Percentiles rank a stretch among this genome's conserved stretches.
Evolutionary conservation across 2,888 invertebrate genomes (phyloP).

Genomic region (Sphinx pinastri): DNA sequence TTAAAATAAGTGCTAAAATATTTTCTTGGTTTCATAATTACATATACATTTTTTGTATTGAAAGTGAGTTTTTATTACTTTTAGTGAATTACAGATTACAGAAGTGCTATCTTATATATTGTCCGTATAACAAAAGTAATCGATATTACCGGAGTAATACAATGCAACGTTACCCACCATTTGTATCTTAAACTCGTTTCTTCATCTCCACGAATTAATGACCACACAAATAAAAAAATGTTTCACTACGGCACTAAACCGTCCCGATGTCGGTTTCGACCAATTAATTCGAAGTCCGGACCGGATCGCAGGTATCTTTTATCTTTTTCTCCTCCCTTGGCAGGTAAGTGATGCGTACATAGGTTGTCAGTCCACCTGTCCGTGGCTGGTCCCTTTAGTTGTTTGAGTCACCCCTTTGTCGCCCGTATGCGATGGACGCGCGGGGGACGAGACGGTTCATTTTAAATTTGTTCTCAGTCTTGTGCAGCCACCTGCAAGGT

Average conservation of each 20-base stretch:
- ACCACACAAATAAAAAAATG: constrained; percentile 31
- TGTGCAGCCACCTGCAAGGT: constrained; percentile 73
- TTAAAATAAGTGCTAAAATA: too few relatives aligned
- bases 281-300: constrained; percentile 67
- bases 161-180: constrained; percentile 11
- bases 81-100: background rate
- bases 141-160: background rate
- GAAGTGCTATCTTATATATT: background rate
- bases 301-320: constrained; percentile 72
- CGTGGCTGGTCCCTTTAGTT: constrained; percentile 51
- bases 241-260: constrained; percentile 30
- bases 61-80: background rate
- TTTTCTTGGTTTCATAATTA: too few relatives aligned
- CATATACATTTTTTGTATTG: background rate
- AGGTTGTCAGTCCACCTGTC: constrained; percentile 65
- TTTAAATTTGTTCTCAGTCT: constrained; percentile 57
- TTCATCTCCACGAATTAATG: constrained; percentile 34
- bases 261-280: constrained; percentile 58
- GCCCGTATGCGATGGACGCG: constrained; percentile 46
- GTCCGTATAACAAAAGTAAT: background rate
- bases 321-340: constrained; percentile 53
- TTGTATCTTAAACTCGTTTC: constrained; percentile 14
- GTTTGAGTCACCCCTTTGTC: constrained; percentile 59
- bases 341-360: constrained; percentile 71
- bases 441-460: constrained; percentile 53